Evolutionary conservation across 2,113 vertebrate species (phyloP).

Genomic region (Corythoichthys intestinalis): DNA sequence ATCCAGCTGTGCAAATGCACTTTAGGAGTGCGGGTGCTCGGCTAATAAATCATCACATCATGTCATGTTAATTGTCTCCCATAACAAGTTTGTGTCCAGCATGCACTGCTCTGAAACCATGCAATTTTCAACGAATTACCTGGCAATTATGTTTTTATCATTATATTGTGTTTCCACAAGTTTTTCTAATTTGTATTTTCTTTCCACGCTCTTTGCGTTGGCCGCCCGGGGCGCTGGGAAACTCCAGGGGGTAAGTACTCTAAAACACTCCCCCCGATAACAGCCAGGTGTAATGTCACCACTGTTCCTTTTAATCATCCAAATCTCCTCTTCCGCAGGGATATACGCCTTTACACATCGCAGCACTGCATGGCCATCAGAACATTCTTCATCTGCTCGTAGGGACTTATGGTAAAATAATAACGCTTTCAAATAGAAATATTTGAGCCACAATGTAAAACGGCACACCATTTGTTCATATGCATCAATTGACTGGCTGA

Average conservation of each 20-base stretch:
- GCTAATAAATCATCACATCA: slow-evolving; percentile 74
- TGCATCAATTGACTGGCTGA: too few relatives aligned
- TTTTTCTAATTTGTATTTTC: slow-evolving; percentile 71
- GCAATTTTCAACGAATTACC: slow-evolving; percentile 74
- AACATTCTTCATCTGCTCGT: slow-evolving; percentile 73
- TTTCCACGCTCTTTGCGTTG: slow-evolving; percentile 44
- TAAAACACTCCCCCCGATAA: slow-evolving; percentile 14
- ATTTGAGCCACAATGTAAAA: background rate
- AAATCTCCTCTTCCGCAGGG: slow-evolving; percentile 56
- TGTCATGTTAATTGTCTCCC: slow-evolving; percentile 75
- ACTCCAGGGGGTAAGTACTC: slow-evolving; percentile 70
- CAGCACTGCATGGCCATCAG: slow-evolving; percentile 73
- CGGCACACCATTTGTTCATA: background rate
- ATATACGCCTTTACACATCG: slow-evolving; percentile 79
- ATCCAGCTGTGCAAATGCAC: slow-evolving; percentile 73
- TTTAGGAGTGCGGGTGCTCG: slow-evolving; percentile 40
- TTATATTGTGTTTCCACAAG: slow-evolving; percentile 77
- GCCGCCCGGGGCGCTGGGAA: slow-evolving; percentile 51
- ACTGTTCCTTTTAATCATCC: background rate
- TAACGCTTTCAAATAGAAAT: background rate
- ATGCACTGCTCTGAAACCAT: slow-evolving; percentile 34
- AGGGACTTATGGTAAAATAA: slow-evolving; percentile 66
- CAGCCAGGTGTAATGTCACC: slow-evolving; percentile 8
- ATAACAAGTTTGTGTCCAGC: slow-evolving; percentile 66
- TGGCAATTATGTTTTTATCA: slow-evolving; percentile 74